phyloP scores from a whole-genome alignment of 2,888 invertebrate genomes.

The Micoletzkya japonica region DNA sequence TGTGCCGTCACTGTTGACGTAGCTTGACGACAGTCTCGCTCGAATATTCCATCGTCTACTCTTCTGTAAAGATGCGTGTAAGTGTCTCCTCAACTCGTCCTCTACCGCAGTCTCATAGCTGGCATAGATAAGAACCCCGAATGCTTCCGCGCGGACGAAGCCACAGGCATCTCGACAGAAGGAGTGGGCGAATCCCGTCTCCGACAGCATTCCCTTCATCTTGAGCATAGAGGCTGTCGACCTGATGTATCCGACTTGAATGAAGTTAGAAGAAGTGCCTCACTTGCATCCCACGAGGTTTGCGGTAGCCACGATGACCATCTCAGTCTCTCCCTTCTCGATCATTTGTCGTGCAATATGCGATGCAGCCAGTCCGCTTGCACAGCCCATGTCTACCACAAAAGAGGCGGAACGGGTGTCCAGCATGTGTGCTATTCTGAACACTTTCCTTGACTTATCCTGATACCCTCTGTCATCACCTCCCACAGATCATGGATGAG shows the following conservation, averaged over 20 bases:
- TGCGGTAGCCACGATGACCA: conserved; percentile 58
- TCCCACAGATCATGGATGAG: conserved; percentile 42
- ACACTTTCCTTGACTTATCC: not conserved
- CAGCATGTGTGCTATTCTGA: conserved; percentile 78
- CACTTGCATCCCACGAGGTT: conserved; percentile 50
- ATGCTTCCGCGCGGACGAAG: conserved; percentile 63
- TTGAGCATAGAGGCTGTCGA: conserved; percentile 54
- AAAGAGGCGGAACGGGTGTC: conserved; percentile 91
- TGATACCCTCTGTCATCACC: too few species aligned
- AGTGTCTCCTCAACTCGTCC: not conserved
- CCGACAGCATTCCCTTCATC: conserved; percentile 59
- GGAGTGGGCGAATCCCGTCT: conserved; percentile 52
- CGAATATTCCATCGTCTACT: conserved; percentile 28
- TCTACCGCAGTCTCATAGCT: conserved; percentile 10
- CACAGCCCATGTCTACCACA: conserved; percentile 93
- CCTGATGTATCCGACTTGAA: conserved; percentile 21
- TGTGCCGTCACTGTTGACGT: conserved; percentile 14
- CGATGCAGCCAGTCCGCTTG: conserved; percentile 78
- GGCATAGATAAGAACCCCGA: conserved; percentile 41
- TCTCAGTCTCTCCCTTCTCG: conserved; percentile 78
- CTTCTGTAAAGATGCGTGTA: conserved; percentile 34
- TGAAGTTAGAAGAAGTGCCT: not conserved
- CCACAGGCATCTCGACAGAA: conserved; percentile 64
- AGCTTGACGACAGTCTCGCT: not conserved
- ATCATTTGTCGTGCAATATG: conserved; percentile 71